phyloP scores from a whole-genome alignment of 1,140 invertebrate genomes.

The Rhyacophila brunnea region DNA sequence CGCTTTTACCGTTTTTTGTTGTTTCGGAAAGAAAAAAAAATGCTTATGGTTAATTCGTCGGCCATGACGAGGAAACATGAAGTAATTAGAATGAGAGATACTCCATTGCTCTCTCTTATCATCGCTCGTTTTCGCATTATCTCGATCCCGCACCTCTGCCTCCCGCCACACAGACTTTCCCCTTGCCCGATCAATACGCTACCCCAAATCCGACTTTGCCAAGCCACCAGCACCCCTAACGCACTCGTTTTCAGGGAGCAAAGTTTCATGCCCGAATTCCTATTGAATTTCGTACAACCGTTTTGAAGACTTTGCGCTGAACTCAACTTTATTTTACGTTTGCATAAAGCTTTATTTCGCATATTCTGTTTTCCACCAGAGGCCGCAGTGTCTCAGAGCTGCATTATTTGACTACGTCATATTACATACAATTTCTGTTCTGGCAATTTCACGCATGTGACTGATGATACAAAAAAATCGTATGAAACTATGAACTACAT shows the following conservation, averaged over 20 bases:
- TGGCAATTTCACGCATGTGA: too few species aligned
- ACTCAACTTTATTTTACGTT: slow-evolving; percentile 5
- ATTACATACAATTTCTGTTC: too few species aligned
- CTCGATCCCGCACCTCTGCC: slow-evolving; percentile 25
- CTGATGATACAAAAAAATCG: too few species aligned
- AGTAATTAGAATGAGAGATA: not conserved
- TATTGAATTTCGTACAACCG: not conserved
- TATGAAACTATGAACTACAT: too few species aligned
- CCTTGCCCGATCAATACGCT: slow-evolving; percentile 33
- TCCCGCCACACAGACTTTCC: slow-evolving; percentile 8
- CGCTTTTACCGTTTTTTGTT: too few species aligned
- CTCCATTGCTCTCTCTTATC: slow-evolving; percentile 14
- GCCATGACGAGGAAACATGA: not conserved
- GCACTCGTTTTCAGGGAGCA: not conserved
- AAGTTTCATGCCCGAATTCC: slow-evolving; percentile 8
- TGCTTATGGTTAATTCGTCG: too few species aligned
- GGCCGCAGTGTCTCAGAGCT: not conserved
- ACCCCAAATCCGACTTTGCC: slow-evolving; percentile 19
- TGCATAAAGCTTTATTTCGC: not conserved
- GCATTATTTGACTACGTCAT: too few species aligned
- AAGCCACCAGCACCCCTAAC: slow-evolving; percentile 19
- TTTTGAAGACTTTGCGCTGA: not conserved
- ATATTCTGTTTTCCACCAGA: not conserved
- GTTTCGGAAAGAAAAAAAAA: too few species aligned
- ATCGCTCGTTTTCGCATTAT: slow-evolving; percentile 35